Conservation (phyloP, 2,797 vertebrate species). For the Rhinichthys osculus region DNA sequence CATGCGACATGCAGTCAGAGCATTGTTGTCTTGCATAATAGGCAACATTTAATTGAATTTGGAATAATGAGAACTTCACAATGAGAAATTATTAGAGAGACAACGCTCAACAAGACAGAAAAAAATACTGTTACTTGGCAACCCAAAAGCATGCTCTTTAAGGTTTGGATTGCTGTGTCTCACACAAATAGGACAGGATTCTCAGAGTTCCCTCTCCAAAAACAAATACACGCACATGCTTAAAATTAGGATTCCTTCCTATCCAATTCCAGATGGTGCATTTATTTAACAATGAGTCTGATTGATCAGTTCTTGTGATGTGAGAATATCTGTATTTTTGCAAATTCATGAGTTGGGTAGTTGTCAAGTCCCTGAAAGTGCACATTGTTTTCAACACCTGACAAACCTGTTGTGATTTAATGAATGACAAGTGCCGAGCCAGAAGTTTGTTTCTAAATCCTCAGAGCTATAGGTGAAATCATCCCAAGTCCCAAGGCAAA, state of each 20-base stretch:
- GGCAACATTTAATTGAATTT: background rate
- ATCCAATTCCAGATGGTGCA: background rate
- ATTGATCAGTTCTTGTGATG: background rate
- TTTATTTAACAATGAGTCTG: background rate
- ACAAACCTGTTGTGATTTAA: background rate
- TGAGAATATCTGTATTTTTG: background rate
- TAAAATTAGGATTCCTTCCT: background rate
- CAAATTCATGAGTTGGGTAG: background rate
- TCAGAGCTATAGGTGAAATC: background rate
- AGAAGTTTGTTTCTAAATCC: background rate
- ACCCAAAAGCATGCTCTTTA: background rate
- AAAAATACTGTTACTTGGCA: background rate
- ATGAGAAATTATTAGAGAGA: background rate
- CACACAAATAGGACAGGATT: constrained; percentile 22
- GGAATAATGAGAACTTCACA: constrained; percentile 2
- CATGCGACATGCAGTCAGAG: background rate
- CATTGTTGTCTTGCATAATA: background rate
- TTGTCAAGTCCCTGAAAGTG: background rate
- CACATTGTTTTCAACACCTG: background rate
- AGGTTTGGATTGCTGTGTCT: background rate
- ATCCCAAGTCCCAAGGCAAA: background rate
- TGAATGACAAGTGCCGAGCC: background rate
- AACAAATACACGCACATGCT: background rate
- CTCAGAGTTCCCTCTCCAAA: constrained; percentile 23
- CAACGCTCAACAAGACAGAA: background rate